Evolutionary conservation across 2,113 vertebrate genomes (phyloP).

Genomic region (Zapus hudsonius): DNA sequence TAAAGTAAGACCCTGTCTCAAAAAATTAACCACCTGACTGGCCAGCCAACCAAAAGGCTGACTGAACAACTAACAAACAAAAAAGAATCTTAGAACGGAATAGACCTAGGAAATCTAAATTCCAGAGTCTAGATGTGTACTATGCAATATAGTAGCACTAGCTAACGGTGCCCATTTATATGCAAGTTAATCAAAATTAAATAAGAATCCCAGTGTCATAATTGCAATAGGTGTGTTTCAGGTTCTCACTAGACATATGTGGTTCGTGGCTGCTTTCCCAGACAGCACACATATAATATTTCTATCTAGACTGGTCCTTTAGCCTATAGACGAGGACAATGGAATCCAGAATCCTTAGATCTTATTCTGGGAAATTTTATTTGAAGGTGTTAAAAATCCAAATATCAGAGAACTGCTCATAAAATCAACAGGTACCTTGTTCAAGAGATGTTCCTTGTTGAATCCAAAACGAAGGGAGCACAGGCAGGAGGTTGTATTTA

Average conservation of each 20-base stretch:
- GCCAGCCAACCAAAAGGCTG: background rate
- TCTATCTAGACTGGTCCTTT: background rate
- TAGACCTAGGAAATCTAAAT: slow-evolving; percentile 44
- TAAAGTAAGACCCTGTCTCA: background rate
- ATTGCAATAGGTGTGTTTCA: background rate
- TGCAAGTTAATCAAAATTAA: slow-evolving; percentile 6
- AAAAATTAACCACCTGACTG: background rate
- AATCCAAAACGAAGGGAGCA: slow-evolving; percentile 73
- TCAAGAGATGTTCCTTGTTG: slow-evolving; percentile 57
- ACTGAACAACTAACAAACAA: background rate
- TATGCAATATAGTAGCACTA: background rate
- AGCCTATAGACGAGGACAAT: background rate
- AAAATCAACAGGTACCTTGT: slow-evolving; percentile 57
- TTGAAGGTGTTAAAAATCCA: slow-evolving; percentile 52
- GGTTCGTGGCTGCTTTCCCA: background rate
- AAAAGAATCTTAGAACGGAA: background rate
- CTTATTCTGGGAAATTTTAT: slow-evolving; percentile 25
- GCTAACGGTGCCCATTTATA: background rate
- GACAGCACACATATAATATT: background rate
- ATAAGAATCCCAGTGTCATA: slow-evolving; percentile 28
- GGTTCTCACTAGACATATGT: background rate
- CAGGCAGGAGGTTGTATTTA: slow-evolving; percentile 78
- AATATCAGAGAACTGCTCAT: slow-evolving; percentile 49
- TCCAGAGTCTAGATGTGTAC: background rate
- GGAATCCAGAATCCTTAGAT: background rate